Conservation (phyloP, 2,113 vertebrate species). For the Platichthys flesus region DNA sequence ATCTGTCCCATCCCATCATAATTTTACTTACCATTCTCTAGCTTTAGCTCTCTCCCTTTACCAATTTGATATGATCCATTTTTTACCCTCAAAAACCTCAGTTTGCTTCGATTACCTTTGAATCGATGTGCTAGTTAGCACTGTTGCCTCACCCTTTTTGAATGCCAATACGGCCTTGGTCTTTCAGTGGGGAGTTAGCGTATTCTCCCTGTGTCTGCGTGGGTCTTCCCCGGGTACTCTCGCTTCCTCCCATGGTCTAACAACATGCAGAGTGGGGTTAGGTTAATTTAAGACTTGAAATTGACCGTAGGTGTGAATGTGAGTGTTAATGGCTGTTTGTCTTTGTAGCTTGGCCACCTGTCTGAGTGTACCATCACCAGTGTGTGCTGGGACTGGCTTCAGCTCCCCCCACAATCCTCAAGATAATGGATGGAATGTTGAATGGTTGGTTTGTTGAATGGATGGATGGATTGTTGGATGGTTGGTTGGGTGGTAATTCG, state of each 20-base stretch:
- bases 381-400: not conserved
- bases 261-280: not conserved
- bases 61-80: slow-evolving; percentile 28
- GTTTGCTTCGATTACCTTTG: slow-evolving; percentile 56
- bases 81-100: slow-evolving; percentile 48
- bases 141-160: not conserved
- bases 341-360: not conserved
- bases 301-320: not conserved
- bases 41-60: slow-evolving; percentile 27
- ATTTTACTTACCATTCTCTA: slow-evolving; percentile 57
- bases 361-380: not conserved
- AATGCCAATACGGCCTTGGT: not conserved
- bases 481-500: no score
- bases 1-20: slow-evolving; percentile 26
- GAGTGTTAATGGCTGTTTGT: not conserved
- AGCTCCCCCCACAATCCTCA: no score
- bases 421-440: no score
- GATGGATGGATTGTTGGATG: no score
- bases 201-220: not conserved
- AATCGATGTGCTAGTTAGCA: no score
- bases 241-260: not conserved
- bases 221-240: not conserved
- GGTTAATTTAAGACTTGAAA: not conserved
- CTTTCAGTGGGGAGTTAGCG: not conserved
- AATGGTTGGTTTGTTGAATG: no score